These are phyloP conservation scores for Lagenorhynchus albirostris DNA, from an alignment of 2,113 vertebrate genomes.

Conservation along the genomic window DNA sequence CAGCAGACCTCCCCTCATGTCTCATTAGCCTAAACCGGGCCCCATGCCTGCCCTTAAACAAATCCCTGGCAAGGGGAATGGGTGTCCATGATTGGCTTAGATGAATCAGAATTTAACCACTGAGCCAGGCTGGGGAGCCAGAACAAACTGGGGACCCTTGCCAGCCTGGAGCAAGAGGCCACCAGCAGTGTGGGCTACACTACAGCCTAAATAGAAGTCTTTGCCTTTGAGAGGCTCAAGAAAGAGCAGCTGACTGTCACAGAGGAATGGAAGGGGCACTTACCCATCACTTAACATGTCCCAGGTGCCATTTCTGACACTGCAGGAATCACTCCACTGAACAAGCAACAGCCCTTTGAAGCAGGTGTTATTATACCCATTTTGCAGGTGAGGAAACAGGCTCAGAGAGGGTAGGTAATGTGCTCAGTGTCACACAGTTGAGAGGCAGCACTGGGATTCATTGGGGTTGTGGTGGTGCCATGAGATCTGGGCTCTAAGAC, in stretches of 20 bases:
- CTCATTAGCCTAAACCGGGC: neutral
- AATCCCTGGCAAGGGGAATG: neutral
- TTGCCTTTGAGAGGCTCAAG: neutral
- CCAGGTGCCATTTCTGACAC: neutral
- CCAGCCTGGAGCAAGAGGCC: neutral
- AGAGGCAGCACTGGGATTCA: neutral
- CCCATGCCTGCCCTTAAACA: neutral
- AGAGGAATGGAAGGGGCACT: neutral
- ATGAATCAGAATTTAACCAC: neutral
- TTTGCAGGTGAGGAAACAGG: neutral
- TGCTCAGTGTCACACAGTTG: neutral
- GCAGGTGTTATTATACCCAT: neutral
- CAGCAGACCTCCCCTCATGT: neutral
- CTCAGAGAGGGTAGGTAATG: neutral
- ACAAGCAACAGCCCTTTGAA: neutral
- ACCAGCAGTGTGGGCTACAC: neutral
- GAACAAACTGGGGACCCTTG: neutral
- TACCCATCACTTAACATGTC: neutral
- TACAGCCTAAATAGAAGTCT: neutral
- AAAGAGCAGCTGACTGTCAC: neutral
- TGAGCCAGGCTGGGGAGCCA: neutral
- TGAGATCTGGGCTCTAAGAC: neutral
- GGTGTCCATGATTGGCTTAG: neutral
- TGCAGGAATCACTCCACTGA: neutral
- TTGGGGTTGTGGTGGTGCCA: neutral